These are phyloP conservation scores for Galerucella nymphaeae DNA, from an alignment of 2,888 invertebrate species.

Conservation along the genomic window DNA sequence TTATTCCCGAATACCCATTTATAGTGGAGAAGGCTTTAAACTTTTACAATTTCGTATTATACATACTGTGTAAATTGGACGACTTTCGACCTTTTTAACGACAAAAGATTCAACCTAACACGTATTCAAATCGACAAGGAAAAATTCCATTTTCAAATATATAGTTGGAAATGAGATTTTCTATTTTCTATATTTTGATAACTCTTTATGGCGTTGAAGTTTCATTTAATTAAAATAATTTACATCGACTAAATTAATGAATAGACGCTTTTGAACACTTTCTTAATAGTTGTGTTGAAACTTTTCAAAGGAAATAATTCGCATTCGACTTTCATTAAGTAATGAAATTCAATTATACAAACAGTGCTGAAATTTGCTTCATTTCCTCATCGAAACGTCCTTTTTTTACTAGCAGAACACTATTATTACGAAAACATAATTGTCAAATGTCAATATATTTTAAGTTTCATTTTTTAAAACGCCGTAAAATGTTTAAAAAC, in stretches of 20 bases:
- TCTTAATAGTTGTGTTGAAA: neutral
- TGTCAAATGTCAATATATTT: neutral
- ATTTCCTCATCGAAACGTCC: neutral
- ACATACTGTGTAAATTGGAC: conserved; percentile 21
- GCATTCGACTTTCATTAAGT: conserved; percentile 7
- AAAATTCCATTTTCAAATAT: neutral
- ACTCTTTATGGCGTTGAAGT: neutral
- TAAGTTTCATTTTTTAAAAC: neutral
- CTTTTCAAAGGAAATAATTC: conserved; percentile 11
- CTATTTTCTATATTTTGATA: too few species aligned
- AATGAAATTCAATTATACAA: conserved; percentile 10
- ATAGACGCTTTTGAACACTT: conserved; percentile 1
- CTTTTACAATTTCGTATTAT: conserved; percentile 38
- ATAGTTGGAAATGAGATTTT: too few species aligned
- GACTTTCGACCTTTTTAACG: neutral
- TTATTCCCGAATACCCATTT: conserved; percentile 37
- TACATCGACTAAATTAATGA: conserved; percentile 1
- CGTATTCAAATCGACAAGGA: neutral
- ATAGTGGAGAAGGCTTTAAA: conserved; percentile 33
- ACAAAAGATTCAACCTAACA: neutral
- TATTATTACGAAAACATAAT: neutral
- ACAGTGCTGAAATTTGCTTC: conserved; percentile 7
- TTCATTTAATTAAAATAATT: conserved; percentile 9
- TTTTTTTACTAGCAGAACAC: neutral
- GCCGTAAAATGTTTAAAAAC: neutral